These are phyloP conservation scores for Sardina pilchardus DNA, from an alignment of 2,113 vertebrate genomes.

Conservation along the genomic window DNA sequence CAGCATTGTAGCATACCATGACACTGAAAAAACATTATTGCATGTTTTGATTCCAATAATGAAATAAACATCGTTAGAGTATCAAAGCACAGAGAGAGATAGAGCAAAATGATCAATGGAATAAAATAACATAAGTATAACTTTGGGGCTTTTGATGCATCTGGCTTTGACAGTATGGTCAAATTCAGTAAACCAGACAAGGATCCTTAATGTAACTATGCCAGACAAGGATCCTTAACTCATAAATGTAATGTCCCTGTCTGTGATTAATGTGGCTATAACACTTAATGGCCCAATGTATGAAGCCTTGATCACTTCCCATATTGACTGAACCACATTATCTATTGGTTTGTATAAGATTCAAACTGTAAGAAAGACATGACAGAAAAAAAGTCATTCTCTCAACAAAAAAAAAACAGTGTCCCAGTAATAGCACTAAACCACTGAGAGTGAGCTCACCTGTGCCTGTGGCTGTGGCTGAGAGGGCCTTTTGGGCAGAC, in stretches of 20 bases:
- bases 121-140: background rate
- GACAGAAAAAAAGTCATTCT: background rate
- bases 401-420: background rate
- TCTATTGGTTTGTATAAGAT: background rate
- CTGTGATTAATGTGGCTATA: background rate
- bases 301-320: background rate
- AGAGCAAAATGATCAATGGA: background rate
- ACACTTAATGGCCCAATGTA: background rate
- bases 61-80: background rate
- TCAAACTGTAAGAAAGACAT: background rate
- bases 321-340: background rate
- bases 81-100: background rate
- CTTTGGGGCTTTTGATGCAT: background rate
- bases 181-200: background rate
- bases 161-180: background rate
- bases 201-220: background rate
- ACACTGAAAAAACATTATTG: background rate
- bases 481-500: slow-evolving; percentile 9
- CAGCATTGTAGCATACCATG: background rate
- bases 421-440: background rate
- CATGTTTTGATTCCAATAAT: background rate
- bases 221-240: background rate
- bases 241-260: background rate
- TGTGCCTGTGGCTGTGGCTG: background rate
- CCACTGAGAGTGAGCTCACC: background rate